Percentiles rank a stretch among this genome's conserved stretches.
Evolutionary conservation across 2,888 invertebrate species (phyloP).

Genomic region (Tipula vernalis): DNA sequence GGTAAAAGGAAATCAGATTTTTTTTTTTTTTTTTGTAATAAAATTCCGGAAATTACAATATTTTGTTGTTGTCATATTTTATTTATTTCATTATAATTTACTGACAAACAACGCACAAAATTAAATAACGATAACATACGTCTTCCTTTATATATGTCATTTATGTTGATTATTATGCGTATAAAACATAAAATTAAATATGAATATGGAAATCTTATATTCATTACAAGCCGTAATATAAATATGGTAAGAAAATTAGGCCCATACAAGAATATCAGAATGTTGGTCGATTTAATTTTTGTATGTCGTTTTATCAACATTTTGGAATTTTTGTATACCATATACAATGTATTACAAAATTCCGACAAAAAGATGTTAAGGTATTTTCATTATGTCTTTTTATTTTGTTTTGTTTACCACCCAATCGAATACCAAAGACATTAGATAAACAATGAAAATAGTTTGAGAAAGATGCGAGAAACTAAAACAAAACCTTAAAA

Average conservation of each 20-base stretch:
- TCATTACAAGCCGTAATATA: too few relatives aligned
- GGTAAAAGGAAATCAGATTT: not conserved
- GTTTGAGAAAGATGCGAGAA: not conserved
- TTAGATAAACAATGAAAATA: not conserved
- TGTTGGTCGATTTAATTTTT: not conserved
- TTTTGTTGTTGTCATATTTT: not conserved
- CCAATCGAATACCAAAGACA: not conserved
- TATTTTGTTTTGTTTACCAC: not conserved
- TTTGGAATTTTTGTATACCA: not conserved
- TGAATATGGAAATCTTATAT: not conserved
- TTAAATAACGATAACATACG: not conserved
- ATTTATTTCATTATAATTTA: not conserved
- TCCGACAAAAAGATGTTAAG: not conserved
- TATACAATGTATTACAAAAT: not conserved
- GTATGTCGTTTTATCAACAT: not conserved
- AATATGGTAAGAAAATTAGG: not conserved
- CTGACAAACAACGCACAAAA: not conserved
- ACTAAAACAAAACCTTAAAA: not conserved
- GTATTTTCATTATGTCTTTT: not conserved
- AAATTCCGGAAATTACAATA: not conserved
- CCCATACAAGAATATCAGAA: not conserved
- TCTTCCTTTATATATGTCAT: not conserved
- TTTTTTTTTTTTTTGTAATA: not conserved
- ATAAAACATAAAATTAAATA: not conserved
- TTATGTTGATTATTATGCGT: not conserved